Evolutionary conservation across 2,113 vertebrate species (phyloP).

Genomic region (Chunga burmeisteri): DNA sequence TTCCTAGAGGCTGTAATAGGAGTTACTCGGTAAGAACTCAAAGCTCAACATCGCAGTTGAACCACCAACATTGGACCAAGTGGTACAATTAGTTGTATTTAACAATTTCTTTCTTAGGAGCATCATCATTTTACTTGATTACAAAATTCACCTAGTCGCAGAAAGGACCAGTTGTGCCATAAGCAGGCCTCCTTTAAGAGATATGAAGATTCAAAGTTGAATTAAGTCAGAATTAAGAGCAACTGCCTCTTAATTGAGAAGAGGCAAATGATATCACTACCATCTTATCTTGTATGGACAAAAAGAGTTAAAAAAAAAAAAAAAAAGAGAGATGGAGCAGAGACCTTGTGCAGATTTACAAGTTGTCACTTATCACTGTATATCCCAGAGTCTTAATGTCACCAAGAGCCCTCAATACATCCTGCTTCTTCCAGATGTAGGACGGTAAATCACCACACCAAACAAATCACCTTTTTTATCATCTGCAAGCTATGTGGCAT

Average conservation of each 20-base stretch:
- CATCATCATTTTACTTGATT: neutral
- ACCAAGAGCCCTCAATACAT: neutral
- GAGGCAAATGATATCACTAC: neutral
- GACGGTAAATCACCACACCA: neutral
- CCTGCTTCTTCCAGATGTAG: neutral
- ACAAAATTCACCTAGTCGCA: neutral
- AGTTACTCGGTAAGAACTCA: neutral
- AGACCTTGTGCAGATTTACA: neutral
- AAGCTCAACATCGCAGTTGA: neutral
- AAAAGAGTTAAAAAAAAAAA: neutral
- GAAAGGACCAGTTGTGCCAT: neutral
- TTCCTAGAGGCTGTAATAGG: neutral
- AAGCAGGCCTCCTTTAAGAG: neutral
- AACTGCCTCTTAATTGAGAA: neutral
- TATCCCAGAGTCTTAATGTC: neutral
- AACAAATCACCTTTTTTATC: neutral
- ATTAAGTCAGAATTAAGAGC: neutral
- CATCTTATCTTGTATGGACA: neutral
- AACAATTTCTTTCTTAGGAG: neutral
- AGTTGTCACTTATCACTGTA: neutral
- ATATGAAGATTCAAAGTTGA: neutral
- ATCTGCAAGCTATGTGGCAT: neutral
- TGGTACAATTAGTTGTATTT: accelerated
- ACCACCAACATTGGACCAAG: neutral
- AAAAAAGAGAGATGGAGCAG: neutral